Percentiles rank a stretch among this genome's conserved stretches.
These are phyloP conservation scores for Dryocosmus kuriphilus DNA, from an alignment of 2,888 invertebrate species.

Conservation along the genomic window DNA sequence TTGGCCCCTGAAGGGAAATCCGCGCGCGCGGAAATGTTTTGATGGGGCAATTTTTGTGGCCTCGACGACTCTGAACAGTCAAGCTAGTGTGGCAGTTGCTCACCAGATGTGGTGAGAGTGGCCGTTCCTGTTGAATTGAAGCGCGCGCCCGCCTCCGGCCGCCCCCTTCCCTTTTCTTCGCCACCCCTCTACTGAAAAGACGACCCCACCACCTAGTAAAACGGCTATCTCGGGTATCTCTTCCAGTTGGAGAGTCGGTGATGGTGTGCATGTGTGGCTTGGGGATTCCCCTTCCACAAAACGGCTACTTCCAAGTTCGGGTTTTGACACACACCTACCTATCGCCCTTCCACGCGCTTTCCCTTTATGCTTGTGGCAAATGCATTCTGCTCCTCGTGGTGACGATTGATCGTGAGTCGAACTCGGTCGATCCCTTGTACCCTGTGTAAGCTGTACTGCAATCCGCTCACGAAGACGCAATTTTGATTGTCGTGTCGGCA, in stretches of 20 bases:
- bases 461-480: not conserved
- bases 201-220: constrained; percentile 63
- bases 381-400: constrained; percentile 52
- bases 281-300: constrained; percentile 61
- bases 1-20: constrained; percentile 12
- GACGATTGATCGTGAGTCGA: constrained; percentile 50
- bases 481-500: constrained; percentile 7
- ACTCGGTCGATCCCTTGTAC: constrained; percentile 29
- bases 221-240: constrained; percentile 74
- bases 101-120: constrained; percentile 74
- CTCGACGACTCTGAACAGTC: constrained; percentile 7
- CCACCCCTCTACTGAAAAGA: constrained; percentile 61
- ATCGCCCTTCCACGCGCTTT: constrained; percentile 51
- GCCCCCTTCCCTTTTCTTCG: constrained; percentile 65
- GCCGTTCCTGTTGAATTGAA: constrained; percentile 74
- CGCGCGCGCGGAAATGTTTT: constrained; percentile 21
- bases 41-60: not conserved
- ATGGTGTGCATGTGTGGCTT: constrained; percentile 58
- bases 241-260: constrained; percentile 66
- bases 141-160: constrained; percentile 75
- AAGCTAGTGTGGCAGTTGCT: constrained; percentile 67
- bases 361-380: constrained; percentile 40
- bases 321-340: constrained; percentile 45
- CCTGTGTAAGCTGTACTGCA: not conserved
- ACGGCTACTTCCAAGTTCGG: constrained; percentile 62